Conservation (phyloP, 2,888 invertebrate species). For the Acanthosoma haemorrhoidale region DNA sequence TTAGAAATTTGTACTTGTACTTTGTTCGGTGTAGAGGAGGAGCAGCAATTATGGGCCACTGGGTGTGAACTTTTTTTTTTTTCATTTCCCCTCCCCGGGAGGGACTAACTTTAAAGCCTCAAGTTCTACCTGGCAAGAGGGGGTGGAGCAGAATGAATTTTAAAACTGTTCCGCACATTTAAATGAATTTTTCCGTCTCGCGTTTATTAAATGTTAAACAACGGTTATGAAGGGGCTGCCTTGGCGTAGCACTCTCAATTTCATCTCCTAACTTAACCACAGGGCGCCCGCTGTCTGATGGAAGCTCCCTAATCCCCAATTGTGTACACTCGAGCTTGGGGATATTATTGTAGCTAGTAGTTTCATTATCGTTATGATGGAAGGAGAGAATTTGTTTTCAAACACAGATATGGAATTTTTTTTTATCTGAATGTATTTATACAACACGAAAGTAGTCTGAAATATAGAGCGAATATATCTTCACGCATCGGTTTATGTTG, state of each 20-base stretch:
- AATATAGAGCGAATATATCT: too few relatives aligned
- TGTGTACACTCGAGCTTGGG: too few relatives aligned
- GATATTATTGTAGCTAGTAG: too few relatives aligned
- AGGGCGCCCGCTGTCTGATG: not conserved
- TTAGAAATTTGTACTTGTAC: not conserved
- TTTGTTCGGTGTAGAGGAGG: not conserved
- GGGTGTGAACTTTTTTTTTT: not conserved
- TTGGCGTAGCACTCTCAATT: not conserved
- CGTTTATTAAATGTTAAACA: not conserved
- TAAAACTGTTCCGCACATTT: not conserved
- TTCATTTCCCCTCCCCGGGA: too few relatives aligned
- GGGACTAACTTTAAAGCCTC: not conserved
- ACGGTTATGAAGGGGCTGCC: not conserved
- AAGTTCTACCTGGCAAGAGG: not conserved
- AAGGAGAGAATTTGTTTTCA: too few relatives aligned
- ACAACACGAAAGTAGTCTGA: too few relatives aligned
- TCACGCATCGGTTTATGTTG: too few relatives aligned
- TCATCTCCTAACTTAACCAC: slow-evolving; percentile 4
- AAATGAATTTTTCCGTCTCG: not conserved
- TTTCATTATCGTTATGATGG: too few relatives aligned
- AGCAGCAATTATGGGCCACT: not conserved
- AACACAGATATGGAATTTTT: too few relatives aligned
- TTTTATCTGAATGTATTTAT: too few relatives aligned
- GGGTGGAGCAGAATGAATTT: not conserved
- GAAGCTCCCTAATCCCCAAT: not conserved